A percentile compares a stretch with the other conserved stretches of the same genome.
These are phyloP conservation scores for Actias luna DNA, from an alignment of 2,888 invertebrate species.

Conservation along the genomic window DNA sequence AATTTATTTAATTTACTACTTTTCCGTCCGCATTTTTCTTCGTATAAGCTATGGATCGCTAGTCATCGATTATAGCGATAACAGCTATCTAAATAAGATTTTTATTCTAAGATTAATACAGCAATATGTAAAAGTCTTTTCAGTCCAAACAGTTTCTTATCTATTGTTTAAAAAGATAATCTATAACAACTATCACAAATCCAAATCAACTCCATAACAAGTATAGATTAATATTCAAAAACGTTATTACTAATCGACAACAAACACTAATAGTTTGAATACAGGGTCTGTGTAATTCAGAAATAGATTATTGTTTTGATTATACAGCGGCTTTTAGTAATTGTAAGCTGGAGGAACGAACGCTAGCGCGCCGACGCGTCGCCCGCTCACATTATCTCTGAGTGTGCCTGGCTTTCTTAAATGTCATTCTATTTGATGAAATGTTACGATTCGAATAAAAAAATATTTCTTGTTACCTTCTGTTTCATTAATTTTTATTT, in stretches of 20 bases:
- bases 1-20: no score
- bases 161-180: background rate
- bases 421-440: slow-evolving; percentile 20
- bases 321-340: slow-evolving; percentile 63
- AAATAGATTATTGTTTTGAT: slow-evolving; percentile 74
- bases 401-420: slow-evolving; percentile 23
- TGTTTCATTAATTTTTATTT: background rate
- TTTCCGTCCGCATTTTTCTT: no score
- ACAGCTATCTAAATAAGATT: no score
- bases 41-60: no score
- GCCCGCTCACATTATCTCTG: slow-evolving; percentile 52
- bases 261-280: slow-evolving; percentile 20
- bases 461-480: background rate
- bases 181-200: background rate
- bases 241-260: slow-evolving; percentile 26
- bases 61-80: no score
- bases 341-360: slow-evolving; percentile 42
- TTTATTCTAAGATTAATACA: no score
- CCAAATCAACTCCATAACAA: slow-evolving; percentile 21
- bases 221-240: slow-evolving; percentile 26
- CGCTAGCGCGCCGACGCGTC: slow-evolving; percentile 29
- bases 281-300: slow-evolving; percentile 44
- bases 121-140: background rate
- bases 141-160: background rate
- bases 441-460: background rate